Evolutionary conservation across 1,140 invertebrate genomes (phyloP).

Genomic region (Orussus abietinus): DNA sequence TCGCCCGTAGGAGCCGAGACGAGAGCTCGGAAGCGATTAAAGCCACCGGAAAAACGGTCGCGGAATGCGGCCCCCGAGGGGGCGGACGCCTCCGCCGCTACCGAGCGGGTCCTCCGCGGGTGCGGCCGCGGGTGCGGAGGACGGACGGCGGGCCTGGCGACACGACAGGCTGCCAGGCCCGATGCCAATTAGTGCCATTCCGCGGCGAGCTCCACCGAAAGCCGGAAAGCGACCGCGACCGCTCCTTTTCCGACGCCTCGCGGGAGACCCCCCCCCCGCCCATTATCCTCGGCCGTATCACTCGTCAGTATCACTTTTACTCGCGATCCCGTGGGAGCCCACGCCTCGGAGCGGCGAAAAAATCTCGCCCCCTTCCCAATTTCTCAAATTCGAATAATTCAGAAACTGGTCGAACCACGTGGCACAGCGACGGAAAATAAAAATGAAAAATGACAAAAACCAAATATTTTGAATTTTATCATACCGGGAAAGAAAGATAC

Average conservation of each 20-base stretch:
- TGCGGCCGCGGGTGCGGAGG: background rate
- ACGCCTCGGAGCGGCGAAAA: background rate
- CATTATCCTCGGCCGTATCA: conserved; percentile 11
- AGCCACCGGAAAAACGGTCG: too few species aligned
- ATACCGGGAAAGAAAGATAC: too few species aligned
- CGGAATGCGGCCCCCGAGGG: too few species aligned
- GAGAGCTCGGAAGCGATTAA: too few species aligned
- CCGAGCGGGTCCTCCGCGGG: background rate
- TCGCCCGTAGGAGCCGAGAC: too few species aligned
- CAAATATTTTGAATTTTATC: too few species aligned
- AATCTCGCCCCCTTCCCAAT: conserved; percentile 9
- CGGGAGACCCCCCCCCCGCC: conserved; percentile 5
- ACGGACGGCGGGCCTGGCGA: too few species aligned
- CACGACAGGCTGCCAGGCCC: conserved; percentile 49
- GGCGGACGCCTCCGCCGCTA: too few species aligned
- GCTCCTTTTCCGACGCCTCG: conserved; percentile 18
- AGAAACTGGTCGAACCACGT: too few species aligned
- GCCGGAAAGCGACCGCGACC: conserved; percentile 21
- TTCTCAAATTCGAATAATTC: too few species aligned
- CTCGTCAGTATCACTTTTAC: background rate
- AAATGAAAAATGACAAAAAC: too few species aligned
- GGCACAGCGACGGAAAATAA: too few species aligned
- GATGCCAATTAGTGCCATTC: conserved; percentile 55
- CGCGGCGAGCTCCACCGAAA: conserved; percentile 20
- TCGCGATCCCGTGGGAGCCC: background rate